These are phyloP conservation scores for Eubasilissa splendida DNA, from an alignment of 2,888 invertebrate species.

Conservation along the genomic window DNA sequence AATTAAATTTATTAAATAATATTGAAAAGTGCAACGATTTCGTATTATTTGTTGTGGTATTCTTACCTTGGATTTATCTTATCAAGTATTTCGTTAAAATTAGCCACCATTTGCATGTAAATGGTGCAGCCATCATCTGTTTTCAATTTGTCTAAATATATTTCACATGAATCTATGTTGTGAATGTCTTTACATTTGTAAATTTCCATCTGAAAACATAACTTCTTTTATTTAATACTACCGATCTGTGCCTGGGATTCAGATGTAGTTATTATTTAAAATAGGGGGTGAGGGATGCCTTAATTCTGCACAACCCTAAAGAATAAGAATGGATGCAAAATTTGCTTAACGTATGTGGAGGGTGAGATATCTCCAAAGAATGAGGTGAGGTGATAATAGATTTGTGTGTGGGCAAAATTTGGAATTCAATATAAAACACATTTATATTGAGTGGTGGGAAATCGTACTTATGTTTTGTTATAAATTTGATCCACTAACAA, in stretches of 20 bases:
- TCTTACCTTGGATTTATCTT: slow-evolving; percentile 49
- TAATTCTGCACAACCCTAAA: too few species aligned
- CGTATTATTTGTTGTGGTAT: neutral
- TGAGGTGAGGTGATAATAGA: too few species aligned
- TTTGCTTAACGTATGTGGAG: too few species aligned
- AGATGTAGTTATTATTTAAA: too few species aligned
- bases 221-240: neutral
- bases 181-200: slow-evolving; percentile 50
- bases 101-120: slow-evolving; percentile 3
- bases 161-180: slow-evolving; percentile 51
- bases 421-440: too few species aligned
- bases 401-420: too few species aligned
- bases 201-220: slow-evolving; percentile 47
- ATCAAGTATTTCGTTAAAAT: slow-evolving; percentile 37
- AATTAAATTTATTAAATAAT: too few species aligned
- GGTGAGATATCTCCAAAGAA: too few species aligned
- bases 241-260: too few species aligned
- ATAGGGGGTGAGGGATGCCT: too few species aligned
- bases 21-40: neutral
- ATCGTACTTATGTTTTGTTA: neutral
- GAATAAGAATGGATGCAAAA: too few species aligned
- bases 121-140: slow-evolving; percentile 50
- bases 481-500: neutral
- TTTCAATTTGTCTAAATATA: slow-evolving; percentile 53
- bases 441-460: too few species aligned